Base-by-base conservation (phyloP, 1,140 invertebrate genomes). In the Euglossa dilemma region DNA sequence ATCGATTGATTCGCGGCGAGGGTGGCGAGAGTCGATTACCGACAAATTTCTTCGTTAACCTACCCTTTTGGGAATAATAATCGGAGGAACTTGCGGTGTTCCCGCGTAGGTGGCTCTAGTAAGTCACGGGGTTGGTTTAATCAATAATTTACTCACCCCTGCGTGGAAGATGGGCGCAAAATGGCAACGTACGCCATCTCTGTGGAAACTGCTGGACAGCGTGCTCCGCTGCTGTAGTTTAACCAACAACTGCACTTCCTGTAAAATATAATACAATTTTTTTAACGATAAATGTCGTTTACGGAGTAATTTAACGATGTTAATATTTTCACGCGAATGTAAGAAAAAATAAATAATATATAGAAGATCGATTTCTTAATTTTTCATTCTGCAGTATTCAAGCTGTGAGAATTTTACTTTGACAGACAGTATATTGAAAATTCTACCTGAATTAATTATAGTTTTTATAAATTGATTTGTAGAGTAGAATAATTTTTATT, bases 151-250 rank as follows among this genome's bases (percentile, higher is more conserved):
- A 83, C 54, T 36, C 76, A 70, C 43, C n/a, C 43, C 12, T 61
- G 50, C 23, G 18, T 12, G 6, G 45, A 43, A 72, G 16, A 36
- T 56, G 2, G 25, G 69, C 57, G 18, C 83, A 93, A 93, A 93
- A 93, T 93, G 92, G 91, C 88, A 85, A 66, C 82, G 69, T 86
- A 85, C 92, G 92, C 92, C 92, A 93, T 93, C 91, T 93, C 90
- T 91, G 72, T 88, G 91, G 88, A 85, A 76, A 76, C 18, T 12
- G 25, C 1, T 75, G 86, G 84, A 91, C 87, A 82, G 63, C 50
- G 23, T 89, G 36, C 59, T 47, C 14, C 8, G 36, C 67, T 77
- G 18, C 16, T 56, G 14, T 75, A 14, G 45, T 84, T 79, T 88
- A 77, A 88, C 66, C 84, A 89, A 85, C 80, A 73, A 85, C 43